Conservation (phyloP, 64 coral and sea anemone genomes). For the Stichodactyla mertensii region DNA sequence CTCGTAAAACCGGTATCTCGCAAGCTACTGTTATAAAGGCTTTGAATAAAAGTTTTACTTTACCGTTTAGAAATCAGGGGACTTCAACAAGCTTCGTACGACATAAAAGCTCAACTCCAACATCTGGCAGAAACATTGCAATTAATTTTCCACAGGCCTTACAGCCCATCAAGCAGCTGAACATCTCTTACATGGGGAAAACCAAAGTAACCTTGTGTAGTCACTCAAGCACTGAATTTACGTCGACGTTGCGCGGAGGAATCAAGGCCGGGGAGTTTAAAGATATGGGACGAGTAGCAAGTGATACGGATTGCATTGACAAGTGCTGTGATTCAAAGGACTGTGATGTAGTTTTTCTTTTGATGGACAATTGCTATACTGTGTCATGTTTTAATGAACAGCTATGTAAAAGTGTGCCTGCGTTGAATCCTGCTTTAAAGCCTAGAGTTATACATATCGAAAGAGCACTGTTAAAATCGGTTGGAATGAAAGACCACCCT, state of each 20-base stretch:
- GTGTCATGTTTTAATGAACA: constrained; percentile 61
- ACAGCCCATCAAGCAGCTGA: constrained; percentile 38
- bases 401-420: constrained; percentile 59
- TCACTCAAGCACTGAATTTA: constrained; percentile 41
- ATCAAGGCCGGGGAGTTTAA: constrained; percentile 62
- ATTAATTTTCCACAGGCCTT: constrained; percentile 43
- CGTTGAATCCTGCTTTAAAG: constrained; percentile 50
- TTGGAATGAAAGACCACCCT: not conserved
- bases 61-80: not conserved
- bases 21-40: not conserved
- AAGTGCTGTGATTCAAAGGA: constrained; percentile 48
- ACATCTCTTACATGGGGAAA: constrained; percentile 14
- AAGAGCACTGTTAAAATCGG: not conserved
- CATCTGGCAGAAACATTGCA: constrained; percentile 4
- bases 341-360: constrained; percentile 62
- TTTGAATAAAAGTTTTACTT: not conserved
- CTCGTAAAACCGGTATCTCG: not conserved
- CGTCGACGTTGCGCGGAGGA: constrained; percentile 72
- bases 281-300: constrained; percentile 39
- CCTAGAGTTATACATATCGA: constrained; percentile 59
- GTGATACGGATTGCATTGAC: constrained; percentile 69
- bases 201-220: constrained; percentile 27
- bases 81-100: not conserved
- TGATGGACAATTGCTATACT: constrained; percentile 60
- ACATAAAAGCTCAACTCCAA: not conserved